Evolutionary conservation across 2,113 vertebrate genomes (phyloP).

Genomic region (Varanus salvator): DNA sequence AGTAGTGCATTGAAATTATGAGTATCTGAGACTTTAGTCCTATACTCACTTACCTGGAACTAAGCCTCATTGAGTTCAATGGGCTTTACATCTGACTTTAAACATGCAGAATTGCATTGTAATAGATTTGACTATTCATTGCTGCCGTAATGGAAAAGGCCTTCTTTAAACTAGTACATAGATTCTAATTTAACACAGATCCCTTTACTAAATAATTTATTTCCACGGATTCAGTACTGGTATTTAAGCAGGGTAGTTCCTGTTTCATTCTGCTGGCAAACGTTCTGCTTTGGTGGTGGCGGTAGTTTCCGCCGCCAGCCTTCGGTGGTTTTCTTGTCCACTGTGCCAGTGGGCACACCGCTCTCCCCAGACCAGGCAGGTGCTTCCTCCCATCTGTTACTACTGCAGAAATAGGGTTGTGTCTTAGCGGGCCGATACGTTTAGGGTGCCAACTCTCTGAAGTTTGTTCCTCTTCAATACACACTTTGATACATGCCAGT

Average conservation of each 20-base stretch:
- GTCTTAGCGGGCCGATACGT: not conserved
- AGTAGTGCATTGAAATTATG: too few relatives aligned
- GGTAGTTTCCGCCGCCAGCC: too few relatives aligned
- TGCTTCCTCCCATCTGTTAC: not conserved
- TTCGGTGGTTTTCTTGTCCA: not conserved
- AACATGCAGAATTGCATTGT: not conserved
- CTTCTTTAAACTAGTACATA: not conserved
- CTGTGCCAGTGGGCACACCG: not conserved
- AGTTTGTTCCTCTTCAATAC: not conserved
- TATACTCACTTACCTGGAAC: too few relatives aligned
- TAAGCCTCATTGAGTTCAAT: too few relatives aligned
- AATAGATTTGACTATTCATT: not conserved
- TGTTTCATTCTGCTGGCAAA: not conserved
- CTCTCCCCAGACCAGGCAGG: not conserved
- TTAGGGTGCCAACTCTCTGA: not conserved
- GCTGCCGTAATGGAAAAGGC: not conserved
- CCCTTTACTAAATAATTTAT: not conserved
- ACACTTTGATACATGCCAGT: not conserved
- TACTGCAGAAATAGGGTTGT: not conserved
- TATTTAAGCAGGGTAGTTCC: not conserved
- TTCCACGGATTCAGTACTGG: not conserved
- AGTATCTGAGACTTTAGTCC: too few relatives aligned
- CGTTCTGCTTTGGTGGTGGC: not conserved
- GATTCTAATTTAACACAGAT: not conserved
- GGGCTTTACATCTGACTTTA: too few relatives aligned